Evolutionary conservation across 2,113 vertebrate species (phyloP), one percentile per base, ranked within the genome.

Genomic region (Ctenomys sociabilis): DNA sequence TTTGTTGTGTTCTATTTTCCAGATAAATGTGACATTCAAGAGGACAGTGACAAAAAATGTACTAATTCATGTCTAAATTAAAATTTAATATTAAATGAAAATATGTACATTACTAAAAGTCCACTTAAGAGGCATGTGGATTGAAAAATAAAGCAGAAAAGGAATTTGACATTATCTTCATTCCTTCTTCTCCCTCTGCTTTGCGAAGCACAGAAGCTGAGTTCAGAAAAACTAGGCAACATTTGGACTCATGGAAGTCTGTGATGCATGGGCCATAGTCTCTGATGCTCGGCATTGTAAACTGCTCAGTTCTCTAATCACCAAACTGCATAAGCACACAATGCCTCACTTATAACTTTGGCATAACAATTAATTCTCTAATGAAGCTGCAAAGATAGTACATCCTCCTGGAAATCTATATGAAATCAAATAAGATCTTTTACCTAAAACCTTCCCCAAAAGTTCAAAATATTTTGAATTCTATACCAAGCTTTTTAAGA

Each of bases 401-500:
- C 7, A n/a, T 40, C 72, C 21, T 94, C 90, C 19, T 80, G 16
- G 7, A 90, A 72, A 14, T 64, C 17, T 5, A 66, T 26, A 52
- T 24, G 3, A 52, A 94, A 84, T 81, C 19, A 81, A 81, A 66
- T 11, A 68, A 7, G 5, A 68, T 81, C 28, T 89, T 85, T 82
- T 37, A 82, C 35, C 5, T 63, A 81, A 95, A 84, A 85, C 17
- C 81, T 85, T 78, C 77, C 19, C 2, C 88, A 80, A 57, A 3
- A 5, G 17, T 12, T 52, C n/a, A n/a, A n/a, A 37, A 1, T 66
- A 43, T 59, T 64, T 84, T 78, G 95, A 92, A 32, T 22, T 73
- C 37, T 96, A 78, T 84, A 54, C 14, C 88, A 86, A 91, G 14
- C 86, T 96, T 78, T 21, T 24, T 11, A 21, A 24, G 30, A 89